Percentiles rank a stretch among this genome's conserved stretches.
These are phyloP conservation scores for Bruchidius siliquastri DNA, from an alignment of 2,888 invertebrate genomes.

Conservation along the genomic window DNA sequence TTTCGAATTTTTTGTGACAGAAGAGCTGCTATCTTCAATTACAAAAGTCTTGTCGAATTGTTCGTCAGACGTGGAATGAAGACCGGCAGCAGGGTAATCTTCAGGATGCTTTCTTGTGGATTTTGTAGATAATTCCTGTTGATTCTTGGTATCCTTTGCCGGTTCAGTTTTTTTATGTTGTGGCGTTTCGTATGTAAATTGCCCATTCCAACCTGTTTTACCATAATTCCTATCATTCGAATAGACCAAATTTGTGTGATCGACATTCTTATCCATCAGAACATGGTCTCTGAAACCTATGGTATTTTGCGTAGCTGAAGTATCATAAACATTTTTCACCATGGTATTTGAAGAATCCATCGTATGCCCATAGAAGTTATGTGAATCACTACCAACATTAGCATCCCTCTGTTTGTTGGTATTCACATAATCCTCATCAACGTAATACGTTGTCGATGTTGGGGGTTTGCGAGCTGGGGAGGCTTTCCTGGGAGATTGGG, in stretches of 20 bases:
- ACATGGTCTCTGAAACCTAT: conserved; percentile 47
- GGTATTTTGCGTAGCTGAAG: conserved; percentile 42
- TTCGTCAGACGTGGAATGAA: conserved; percentile 8
- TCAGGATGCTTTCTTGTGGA: conserved; percentile 8
- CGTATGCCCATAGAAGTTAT: conserved; percentile 40
- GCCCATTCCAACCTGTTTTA: conserved; percentile 46
- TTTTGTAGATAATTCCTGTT: background rate
- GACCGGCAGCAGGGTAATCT: conserved; percentile 14
- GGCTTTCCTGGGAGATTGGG: conserved; percentile 4
- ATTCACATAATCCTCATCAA: conserved; percentile 35
- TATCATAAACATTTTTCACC: conserved; percentile 41
- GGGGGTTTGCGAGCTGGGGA: conserved; percentile 4
- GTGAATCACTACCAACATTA: conserved; percentile 34
- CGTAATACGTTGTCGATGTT: conserved; percentile 20
- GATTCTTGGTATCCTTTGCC: conserved; percentile 5
- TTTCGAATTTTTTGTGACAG: no score
- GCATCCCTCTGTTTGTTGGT: conserved; percentile 30
- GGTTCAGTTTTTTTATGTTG: conserved; percentile 4
- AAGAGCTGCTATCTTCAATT: no score
- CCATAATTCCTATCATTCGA: conserved; percentile 44
- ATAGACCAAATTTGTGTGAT: conserved; percentile 37
- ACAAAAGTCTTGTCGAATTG: no score
- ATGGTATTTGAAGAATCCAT: conserved; percentile 35
- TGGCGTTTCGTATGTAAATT: conserved; percentile 40
- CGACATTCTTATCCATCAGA: conserved; percentile 49